Evolutionary conservation across 1,140 invertebrate species (phyloP), one percentile per base, ranked within the genome.

Genomic region (Micrasema longulum): DNA sequence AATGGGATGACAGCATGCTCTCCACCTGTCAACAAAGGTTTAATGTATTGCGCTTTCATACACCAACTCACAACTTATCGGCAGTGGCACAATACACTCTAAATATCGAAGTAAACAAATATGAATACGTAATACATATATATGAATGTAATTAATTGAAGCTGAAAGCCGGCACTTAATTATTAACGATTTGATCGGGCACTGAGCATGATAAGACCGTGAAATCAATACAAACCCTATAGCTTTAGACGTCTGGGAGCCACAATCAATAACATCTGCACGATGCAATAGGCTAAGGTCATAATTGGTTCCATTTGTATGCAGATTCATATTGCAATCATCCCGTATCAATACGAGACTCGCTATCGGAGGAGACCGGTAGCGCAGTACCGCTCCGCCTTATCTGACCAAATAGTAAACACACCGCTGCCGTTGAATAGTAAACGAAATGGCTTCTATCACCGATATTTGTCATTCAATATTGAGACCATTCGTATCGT

Each of bases 291-390:
- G 45, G 57, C 68, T 50, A 70, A 53, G 55, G 57, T 63, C 53
- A 70, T 70, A 70, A 70, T 70, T 62, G 68, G 68, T 43, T 47
- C 57, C 52, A 70, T 70, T 62, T 70, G 43, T 70, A 70, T 70
- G 68, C 55, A 63, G 68, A 70, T 70, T 69, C 52, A 55, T 69
- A 57, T 69, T 69, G 66, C 66, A 69, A 52, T 69, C 20, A 16
- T 43, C 26, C 66, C 66, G 48, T 50, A 65, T 57, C 53, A 57
- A 57, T 16, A 35, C 53, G 2, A 31, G 23, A n/a, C n/a, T 31
- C 23, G 18, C 23, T 12, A 35, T 20, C 53, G 31, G 14, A 18
- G 53, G 31, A 57, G 50, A 53, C 22, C 26, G 20, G n/a, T 9
- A 18, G n/a, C 12, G 22, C n/a, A 11, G 31, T 26, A 14, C 26